Base-by-base conservation (phyloP, 2,113 vertebrate species). In the Caranx melampygus region DNA sequence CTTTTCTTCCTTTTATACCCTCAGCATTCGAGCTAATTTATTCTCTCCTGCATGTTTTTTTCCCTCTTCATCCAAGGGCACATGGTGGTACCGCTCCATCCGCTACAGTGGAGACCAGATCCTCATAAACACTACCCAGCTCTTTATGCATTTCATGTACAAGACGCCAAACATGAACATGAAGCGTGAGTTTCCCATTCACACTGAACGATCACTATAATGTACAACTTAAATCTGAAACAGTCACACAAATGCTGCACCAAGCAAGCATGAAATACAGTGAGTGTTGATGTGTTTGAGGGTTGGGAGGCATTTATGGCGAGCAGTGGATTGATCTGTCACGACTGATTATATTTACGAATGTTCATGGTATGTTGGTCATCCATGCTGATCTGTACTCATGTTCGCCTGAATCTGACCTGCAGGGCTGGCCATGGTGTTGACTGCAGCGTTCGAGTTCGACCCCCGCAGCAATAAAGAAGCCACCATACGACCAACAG, bases 41-140 rank as follows among this genome's bases (percentile, higher is more conserved):
- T 10, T 42, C 0, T 60, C 4, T 34, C 3, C 1, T 11, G 0
- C 20, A 21, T 65, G 3, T 6, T 6, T 67, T 6, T 67, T 42
- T 16, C 6, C 3, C 0, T 34, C 3, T 35, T 0, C 82, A 51
- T 80, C 31, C 14, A 81, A 99, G 98, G 98, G 98, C n/a, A 99
- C 97, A 7, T 99, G 98, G 98, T 99, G 98, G 98, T 99, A 99
- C 91, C 96, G 98, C 63, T 99, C 98, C 7, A 99, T 99, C 89
- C 95, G 97, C 65, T 99, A 99, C 71, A 99, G 98, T 7, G 97
- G 98, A 42, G 98, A 99, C 85, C 98, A 99, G 93, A 99, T 99
- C 93, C 96, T 99, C 88, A 99, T 99, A 77, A 97, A 97, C 75
- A 99, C 98, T 18, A 99, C 98, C 3, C 98, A 99, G 82, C 98